Evolutionary conservation across 53 echinoderm and acorn worm species (phyloP).

Genomic region (Stichopus horrens): DNA sequence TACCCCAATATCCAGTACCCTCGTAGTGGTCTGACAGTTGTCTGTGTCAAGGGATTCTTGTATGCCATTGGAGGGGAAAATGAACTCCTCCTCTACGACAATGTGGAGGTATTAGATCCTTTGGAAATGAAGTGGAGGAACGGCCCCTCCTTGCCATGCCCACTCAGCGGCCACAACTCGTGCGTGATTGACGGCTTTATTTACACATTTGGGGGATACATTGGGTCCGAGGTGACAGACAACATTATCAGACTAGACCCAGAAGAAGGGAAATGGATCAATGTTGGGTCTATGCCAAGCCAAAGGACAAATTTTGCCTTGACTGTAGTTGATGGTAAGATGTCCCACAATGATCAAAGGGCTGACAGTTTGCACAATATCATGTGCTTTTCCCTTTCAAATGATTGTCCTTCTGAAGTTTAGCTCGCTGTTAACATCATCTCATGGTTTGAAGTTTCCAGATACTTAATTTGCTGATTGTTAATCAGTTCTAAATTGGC

Average conservation of each 20-base stretch:
- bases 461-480: no score
- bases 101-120: conserved; percentile 75
- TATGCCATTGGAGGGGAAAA: conserved; percentile 90
- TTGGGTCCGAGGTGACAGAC: conserved; percentile 75
- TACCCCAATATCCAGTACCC: conserved; percentile 75
- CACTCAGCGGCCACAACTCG: conserved; percentile 80
- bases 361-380: no score
- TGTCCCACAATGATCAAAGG: background rate
- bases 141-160: conserved; percentile 57
- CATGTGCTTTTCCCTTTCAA: no score
- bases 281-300: conserved; percentile 64
- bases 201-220: conserved; percentile 83
- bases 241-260: conserved; percentile 79
- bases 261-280: conserved; percentile 66
- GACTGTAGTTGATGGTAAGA: conserved; percentile 70
- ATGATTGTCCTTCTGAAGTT: no score
- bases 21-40: conserved; percentile 73
- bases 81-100: conserved; percentile 81
- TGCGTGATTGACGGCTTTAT: conserved; percentile 75
- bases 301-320: conserved; percentile 76
- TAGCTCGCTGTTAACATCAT: no score
- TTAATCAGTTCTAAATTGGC: no score
- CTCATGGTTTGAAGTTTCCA: no score
- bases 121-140: conserved; percentile 70
- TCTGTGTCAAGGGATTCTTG: conserved; percentile 67